A percentile compares a stretch with the other conserved stretches of the same genome.
These are phyloP conservation scores for Fistularia tabacaria DNA, from an alignment of 2,797 vertebrate species.

Conservation along the genomic window DNA sequence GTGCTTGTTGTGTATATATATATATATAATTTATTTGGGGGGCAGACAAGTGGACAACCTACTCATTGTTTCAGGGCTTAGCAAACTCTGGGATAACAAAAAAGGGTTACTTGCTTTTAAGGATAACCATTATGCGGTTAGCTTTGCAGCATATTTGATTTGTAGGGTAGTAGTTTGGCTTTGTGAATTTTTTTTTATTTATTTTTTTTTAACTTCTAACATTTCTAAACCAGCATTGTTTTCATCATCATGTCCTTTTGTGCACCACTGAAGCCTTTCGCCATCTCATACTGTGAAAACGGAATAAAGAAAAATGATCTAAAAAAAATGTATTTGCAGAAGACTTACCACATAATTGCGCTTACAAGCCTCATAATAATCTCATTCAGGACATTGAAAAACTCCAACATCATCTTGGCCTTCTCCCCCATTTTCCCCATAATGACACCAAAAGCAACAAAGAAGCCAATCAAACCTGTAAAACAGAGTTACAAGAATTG, in stretches of 20 bases:
- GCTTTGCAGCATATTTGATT: too few species aligned
- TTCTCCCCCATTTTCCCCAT: conserved; percentile 99
- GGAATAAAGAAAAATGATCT: too few species aligned
- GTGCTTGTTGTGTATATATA: too few species aligned
- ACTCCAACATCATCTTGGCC: conserved; percentile 97
- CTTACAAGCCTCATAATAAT: conserved; percentile 94
- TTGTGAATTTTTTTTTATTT: too few species aligned
- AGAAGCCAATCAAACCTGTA: conserved; percentile 95
- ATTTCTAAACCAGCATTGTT: not conserved
- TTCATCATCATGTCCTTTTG: not conserved
- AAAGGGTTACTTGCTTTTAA: too few species aligned
- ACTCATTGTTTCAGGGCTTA: too few species aligned
- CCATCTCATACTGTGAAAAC: not conserved
- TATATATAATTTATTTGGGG: too few species aligned
- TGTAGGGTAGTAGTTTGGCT: too few species aligned
- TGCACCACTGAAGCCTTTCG: not conserved
- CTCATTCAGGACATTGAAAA: conserved; percentile 97
- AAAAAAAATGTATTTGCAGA: not conserved
- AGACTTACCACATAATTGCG: conserved; percentile 97
- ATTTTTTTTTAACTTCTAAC: too few species aligned
- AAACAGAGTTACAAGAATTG: not conserved
- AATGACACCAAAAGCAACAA: conserved; percentile 94
- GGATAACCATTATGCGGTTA: too few species aligned
- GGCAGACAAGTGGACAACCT: too few species aligned
- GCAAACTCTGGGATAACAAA: too few species aligned